phyloP scores from a whole-genome alignment of 2,113 vertebrate genomes.

The Tyrannus savana region DNA sequence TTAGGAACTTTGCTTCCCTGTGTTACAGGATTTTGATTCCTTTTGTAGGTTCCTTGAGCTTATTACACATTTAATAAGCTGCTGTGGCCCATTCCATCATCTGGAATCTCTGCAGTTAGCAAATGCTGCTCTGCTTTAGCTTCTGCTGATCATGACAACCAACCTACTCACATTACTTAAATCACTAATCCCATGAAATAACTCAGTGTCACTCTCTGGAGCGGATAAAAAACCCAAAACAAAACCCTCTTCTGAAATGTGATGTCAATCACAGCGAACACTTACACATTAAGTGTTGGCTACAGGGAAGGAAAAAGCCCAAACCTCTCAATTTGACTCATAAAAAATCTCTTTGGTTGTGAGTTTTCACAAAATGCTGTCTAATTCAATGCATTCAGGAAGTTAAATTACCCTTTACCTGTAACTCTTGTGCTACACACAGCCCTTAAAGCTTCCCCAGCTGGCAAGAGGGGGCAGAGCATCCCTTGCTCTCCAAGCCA shows the following conservation, averaged over 20 bases:
- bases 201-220: neutral
- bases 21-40: neutral
- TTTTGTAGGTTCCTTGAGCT: neutral
- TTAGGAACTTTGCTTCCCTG: neutral
- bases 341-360: neutral
- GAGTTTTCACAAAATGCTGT: neutral
- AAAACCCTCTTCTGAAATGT: neutral
- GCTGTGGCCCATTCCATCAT: neutral
- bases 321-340: neutral
- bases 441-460: neutral
- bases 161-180: neutral
- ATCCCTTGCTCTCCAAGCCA: neutral
- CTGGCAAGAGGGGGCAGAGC: neutral
- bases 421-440: neutral
- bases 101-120: neutral
- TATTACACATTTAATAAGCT: neutral
- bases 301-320: neutral
- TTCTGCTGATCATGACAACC: slow-evolving; percentile 1
- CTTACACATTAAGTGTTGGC: neutral
- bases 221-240: neutral
- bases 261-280: neutral
- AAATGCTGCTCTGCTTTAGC: slow-evolving; percentile 6
- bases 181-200: neutral
- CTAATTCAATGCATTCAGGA: neutral
- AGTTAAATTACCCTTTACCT: neutral